These are phyloP conservation scores for Microctonus brassicae DNA, from an alignment of 2,888 invertebrate species.

Conservation along the genomic window DNA sequence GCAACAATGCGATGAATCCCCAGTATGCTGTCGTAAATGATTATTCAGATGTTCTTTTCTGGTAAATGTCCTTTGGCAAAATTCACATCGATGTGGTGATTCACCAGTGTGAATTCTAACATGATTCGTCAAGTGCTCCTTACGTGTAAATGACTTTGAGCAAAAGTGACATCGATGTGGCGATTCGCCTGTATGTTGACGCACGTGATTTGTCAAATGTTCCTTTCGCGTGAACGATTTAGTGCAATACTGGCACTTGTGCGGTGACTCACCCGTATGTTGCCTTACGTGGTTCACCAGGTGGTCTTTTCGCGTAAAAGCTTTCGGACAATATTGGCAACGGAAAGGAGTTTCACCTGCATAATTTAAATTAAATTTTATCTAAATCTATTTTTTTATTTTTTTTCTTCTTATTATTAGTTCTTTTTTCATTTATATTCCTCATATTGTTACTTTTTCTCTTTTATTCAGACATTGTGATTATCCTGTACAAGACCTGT, in stretches of 20 bases:
- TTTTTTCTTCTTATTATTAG: conserved; percentile 27
- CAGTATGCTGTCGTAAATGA: conserved; percentile 80
- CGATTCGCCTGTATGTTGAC: conserved; percentile 90
- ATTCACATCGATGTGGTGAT: conserved; percentile 80
- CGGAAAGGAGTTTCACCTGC: conserved; percentile 80
- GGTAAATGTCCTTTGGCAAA: conserved; percentile 79
- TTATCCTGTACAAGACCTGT: conserved; percentile 58
- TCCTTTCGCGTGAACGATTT: conserved; percentile 86
- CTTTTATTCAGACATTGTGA: conserved; percentile 52
- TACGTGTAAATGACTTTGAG: conserved; percentile 87
- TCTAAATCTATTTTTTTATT: not conserved
- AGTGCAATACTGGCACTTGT: conserved; percentile 83
- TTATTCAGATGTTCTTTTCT: conserved; percentile 81
- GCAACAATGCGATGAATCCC: conserved; percentile 80
- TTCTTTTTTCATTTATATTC: conserved; percentile 35
- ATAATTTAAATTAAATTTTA: conserved; percentile 44
- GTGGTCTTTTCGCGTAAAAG: conserved; percentile 88
- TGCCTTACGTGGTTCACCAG: conserved; percentile 81
- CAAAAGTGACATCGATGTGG: conserved; percentile 89
- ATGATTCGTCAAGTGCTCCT: conserved; percentile 89
- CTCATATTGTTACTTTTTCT: no score
- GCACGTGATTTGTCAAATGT: conserved; percentile 87
- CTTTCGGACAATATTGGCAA: conserved; percentile 88
- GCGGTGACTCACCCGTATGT: conserved; percentile 84
- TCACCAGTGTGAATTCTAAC: conserved; percentile 76